Evolutionary conservation across 2,888 invertebrate genomes (phyloP).

Genomic region (Oligia fasciuncula): DNA sequence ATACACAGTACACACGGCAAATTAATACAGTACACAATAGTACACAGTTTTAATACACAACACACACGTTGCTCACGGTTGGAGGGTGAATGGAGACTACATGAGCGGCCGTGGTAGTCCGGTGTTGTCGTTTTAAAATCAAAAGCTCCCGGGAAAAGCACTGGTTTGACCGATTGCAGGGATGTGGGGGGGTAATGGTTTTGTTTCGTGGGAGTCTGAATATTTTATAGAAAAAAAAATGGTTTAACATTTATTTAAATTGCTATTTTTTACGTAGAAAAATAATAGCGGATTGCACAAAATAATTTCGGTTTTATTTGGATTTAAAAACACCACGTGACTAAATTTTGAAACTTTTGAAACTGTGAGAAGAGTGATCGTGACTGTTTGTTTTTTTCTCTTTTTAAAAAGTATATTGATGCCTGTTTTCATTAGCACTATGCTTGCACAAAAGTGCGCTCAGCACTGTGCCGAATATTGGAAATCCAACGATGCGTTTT

Average conservation of each 20-base stretch:
- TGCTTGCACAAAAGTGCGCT: too few species aligned
- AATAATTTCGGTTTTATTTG: not conserved
- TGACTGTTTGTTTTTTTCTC: too few species aligned
- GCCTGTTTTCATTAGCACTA: too few species aligned
- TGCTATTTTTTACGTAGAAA: not conserved
- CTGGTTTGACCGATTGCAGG: conserved; percentile 16
- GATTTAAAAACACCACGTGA: not conserved
- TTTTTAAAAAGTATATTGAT: too few species aligned
- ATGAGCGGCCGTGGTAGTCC: conserved; percentile 41
- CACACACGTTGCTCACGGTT: conserved; percentile 46
- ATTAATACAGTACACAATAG: conserved; percentile 60
- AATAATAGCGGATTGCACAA: not conserved
- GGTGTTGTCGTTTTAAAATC: conserved; percentile 45
- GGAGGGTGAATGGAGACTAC: conserved; percentile 57
- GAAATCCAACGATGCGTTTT: too few species aligned
- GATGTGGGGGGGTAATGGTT: not conserved
- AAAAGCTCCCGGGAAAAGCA: conserved; percentile 61
- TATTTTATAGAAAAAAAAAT: not conserved
- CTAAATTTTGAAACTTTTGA: not conserved
- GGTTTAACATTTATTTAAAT: fast-evolving
- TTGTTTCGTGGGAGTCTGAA: too few species aligned
- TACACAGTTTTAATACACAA: conserved; percentile 46
- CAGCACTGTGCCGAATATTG: too few species aligned
- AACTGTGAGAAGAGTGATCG: not conserved
- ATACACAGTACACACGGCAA: conserved; percentile 60